Evolutionary conservation across 2,113 vertebrate species (phyloP).

Genomic region (Trematomus loennbergii): DNA sequence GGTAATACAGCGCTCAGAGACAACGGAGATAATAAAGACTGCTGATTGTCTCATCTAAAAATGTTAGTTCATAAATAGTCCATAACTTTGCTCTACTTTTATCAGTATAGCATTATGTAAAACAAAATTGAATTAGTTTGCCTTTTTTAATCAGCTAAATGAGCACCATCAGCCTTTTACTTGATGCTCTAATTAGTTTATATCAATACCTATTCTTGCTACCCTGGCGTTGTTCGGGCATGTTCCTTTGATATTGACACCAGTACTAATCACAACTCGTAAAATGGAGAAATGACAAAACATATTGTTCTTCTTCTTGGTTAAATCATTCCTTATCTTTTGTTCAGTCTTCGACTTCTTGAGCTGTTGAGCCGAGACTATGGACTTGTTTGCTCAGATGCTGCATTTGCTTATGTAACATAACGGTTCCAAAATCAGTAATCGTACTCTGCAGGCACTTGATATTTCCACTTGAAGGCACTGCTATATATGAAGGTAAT

Average conservation of each 20-base stretch:
- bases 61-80: slow-evolving; percentile 42
- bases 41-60: slow-evolving; percentile 36
- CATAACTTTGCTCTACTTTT: slow-evolving; percentile 25
- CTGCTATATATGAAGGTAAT: slow-evolving; percentile 51
- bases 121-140: neutral
- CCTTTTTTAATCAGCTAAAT: neutral
- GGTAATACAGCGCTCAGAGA: slow-evolving; percentile 26
- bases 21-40: slow-evolving; percentile 6
- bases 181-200: slow-evolving; percentile 24
- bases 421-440: slow-evolving; percentile 46
- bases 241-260: slow-evolving; percentile 6
- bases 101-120: slow-evolving; percentile 17
- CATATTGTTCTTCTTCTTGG: neutral
- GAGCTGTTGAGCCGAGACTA: neutral
- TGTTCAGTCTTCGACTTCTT: neutral
- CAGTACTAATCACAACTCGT: neutral
- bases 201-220: slow-evolving; percentile 7
- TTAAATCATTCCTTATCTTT: neutral
- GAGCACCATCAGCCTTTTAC: neutral
- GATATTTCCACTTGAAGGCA: slow-evolving; percentile 57
- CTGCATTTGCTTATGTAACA: slow-evolving; percentile 57
- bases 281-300: neutral
- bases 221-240: neutral
- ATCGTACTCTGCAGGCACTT: slow-evolving; percentile 47
- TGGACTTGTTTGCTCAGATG: slow-evolving; percentile 13